Base-by-base conservation (phyloP, 2,113 vertebrate species). In the Empidonax alnorum region DNA sequence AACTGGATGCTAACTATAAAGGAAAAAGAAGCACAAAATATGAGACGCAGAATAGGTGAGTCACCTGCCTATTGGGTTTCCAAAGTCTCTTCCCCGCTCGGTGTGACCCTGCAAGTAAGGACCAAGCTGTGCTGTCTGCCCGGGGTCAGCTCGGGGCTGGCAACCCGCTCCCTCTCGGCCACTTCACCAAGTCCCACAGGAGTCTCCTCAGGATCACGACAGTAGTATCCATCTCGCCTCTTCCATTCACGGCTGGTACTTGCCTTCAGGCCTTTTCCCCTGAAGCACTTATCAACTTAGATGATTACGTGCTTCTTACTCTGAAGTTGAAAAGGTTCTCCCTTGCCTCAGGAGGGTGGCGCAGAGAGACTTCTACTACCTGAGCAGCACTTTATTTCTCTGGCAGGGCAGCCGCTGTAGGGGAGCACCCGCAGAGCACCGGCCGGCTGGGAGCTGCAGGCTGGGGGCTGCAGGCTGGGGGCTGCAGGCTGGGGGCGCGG, bases 341-440 rank as follows among this genome's bases (percentile, higher is more conserved):
- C 31, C 56, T 37, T 24, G 44, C 2, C 74, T 56, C 53, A 18
- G 58, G 37, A 71, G 25, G 47, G 14, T 6, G 52, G 20, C 31
- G 37, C 3, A 75, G 20, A 31, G 27, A 15, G 2, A 42, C 24
- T 31, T 49, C 3, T 16, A 7, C 16, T n/a, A 5, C 19, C 28
- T 22, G 7, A 1, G 6, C 50, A 11, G 37, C n/a, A 10, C 16
- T 13, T 56, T 4, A 6, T 27, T 19, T 27, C 25, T 46, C 19
- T 2, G 9, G 24, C 22, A 49, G 7, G 49, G 10, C 24, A 44
- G 23, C 14, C 8, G 0, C 23, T 0, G 12, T 41, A 42, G 82
- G 15, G 14, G 10, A 21, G 39, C 0, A 0, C 0, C 49, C 1
- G 49, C 30, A 25, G 35, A 31, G 39, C 30, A 3, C 8, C 3